Evolutionary conservation across 2,797 vertebrate species (phyloP).

Genomic region (Eremophila alpestris): DNA sequence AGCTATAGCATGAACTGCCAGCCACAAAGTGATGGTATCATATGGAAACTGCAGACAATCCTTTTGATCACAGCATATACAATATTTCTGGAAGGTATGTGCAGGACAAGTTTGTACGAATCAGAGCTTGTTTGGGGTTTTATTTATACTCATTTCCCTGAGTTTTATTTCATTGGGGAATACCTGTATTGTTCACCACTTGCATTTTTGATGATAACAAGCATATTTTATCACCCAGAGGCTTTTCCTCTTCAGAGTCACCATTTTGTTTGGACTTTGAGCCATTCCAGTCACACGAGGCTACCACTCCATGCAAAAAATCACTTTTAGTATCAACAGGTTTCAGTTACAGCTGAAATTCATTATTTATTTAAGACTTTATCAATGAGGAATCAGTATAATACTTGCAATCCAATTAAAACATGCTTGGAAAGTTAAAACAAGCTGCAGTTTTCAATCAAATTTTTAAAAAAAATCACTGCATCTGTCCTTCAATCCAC

Average conservation of each 20-base stretch:
- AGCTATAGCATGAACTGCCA: constrained; percentile 10
- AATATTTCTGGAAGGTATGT: constrained; percentile 23
- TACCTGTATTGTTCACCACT: background rate
- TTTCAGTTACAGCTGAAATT: constrained; percentile 16
- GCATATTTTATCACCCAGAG: background rate
- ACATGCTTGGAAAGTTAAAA: background rate
- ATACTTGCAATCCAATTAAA: background rate
- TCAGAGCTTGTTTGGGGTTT: constrained; percentile 29
- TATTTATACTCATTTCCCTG: constrained; percentile 27
- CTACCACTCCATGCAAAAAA: background rate
- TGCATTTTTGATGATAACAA: background rate
- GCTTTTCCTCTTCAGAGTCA: background rate
- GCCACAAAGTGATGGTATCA: constrained; percentile 39
- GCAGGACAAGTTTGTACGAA: constrained; percentile 37
- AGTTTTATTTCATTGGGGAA: constrained; percentile 37
- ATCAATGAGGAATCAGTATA: background rate
- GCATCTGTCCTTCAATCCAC: background rate
- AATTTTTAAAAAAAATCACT: background rate
- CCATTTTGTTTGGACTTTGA: background rate
- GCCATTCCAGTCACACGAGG: background rate
- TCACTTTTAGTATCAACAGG: background rate
- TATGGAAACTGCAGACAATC: constrained; percentile 8
- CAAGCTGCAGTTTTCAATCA: background rate
- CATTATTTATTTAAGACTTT: background rate
- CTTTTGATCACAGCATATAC: background rate